Base-by-base conservation (phyloP, 2,797 vertebrate species). In the Halcyon chelicuti region DNA sequence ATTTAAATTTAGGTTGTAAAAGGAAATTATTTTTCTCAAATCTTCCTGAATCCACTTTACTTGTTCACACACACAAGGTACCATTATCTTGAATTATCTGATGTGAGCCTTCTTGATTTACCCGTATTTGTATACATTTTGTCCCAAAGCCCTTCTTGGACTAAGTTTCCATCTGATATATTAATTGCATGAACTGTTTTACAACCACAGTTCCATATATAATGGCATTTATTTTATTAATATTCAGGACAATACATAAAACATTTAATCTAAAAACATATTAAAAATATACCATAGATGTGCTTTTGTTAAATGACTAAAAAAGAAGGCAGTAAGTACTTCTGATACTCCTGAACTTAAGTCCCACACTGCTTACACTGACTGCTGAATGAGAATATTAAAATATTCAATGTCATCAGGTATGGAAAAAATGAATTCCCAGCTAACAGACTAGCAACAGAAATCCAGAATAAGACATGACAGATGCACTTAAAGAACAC, bases 391-490 rank as follows among this genome's bases (percentile, higher is more conserved):
- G n/a, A 83, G 58, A 91, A 58, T n/a, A 79, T 79, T 79, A 86
- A 86, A 76, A 75, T 35, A 78, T 61, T 33, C 42, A 71, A 31
- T 14, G 8, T 87, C 92, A 96, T 68, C 74, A 89, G 40, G 57
- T 70, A 90, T 51, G 33, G 74, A 75, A 87, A 84, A 86, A 93
- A 75, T 8, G 0, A 86, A 66, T 68, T 89, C 72, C 29, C 39
- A 61, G 20, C 35, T 86, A 91, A 67, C 46, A 67, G 40, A 81
- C 21, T 68, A 71, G 75, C 52, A 95, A 77, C 22, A 92, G 29
- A 93, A 92, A 95, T 77, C 71, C 61, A 80, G 61, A 92, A 72
- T 65, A 88, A 95, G 90, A 85, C 23, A 74, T n/a, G 61, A 90
- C 52, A 85, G 80, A 90, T 49, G n/a, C 26, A 85, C 58, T 66